Evolutionary conservation across 2,888 invertebrate genomes (phyloP).

Genomic region (Drosophila subsilvestris): DNA sequence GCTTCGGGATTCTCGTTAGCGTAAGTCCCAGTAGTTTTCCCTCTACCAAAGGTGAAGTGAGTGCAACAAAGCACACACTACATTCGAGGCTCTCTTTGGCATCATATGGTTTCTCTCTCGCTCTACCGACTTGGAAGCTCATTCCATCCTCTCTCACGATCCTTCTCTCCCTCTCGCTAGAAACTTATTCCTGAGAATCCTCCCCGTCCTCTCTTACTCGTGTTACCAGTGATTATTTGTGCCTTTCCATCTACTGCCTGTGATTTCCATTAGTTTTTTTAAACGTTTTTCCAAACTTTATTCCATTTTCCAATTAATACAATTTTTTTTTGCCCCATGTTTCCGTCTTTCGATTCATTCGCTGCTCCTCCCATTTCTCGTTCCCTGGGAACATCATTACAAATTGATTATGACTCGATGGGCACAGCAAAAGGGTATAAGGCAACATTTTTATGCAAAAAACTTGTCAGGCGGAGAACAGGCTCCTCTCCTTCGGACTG

Average conservation of each 20-base stretch:
- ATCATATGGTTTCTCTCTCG: no score
- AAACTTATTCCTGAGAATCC: background rate
- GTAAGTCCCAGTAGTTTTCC: no score
- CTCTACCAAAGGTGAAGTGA: no score
- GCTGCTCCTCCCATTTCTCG: background rate
- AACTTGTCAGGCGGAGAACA: constrained; percentile 55
- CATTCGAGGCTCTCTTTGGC: no score
- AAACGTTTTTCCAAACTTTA: background rate
- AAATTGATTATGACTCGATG: constrained; percentile 32
- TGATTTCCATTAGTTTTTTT: background rate
- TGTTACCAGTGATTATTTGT: no score
- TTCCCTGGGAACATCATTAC: constrained; percentile 1
- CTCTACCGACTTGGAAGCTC: background rate
- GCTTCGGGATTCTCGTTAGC: no score
- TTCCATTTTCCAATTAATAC: background rate
- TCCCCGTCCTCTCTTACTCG: background rate
- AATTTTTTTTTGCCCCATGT: background rate
- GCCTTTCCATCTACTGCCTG: background rate
- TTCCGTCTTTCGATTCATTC: background rate
- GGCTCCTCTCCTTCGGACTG: constrained; percentile 33
- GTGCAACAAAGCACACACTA: no score
- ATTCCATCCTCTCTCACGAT: background rate
- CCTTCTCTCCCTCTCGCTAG: background rate
- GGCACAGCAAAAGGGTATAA: constrained; percentile 16
- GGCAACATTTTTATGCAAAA: constrained; percentile 33